A percentile compares a stretch with the other conserved stretches of the same genome.
phyloP scores from a whole-genome alignment of 2,888 invertebrate species.

The Drosophila macrospina region DNA sequence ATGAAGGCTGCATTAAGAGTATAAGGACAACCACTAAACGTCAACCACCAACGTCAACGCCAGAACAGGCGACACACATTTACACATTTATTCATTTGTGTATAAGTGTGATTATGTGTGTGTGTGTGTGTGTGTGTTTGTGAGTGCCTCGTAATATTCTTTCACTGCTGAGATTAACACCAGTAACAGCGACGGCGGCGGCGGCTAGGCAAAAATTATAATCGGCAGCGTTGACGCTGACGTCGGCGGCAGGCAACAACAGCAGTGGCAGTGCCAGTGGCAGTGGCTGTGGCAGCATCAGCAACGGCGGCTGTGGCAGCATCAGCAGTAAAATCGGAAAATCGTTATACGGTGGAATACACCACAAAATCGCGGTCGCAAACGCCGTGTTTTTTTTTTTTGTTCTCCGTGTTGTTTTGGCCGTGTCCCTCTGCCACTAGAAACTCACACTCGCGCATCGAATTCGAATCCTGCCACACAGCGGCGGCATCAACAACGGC shows the following conservation, averaged over 20 bases:
- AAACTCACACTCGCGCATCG: constrained; percentile 67
- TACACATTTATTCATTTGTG: constrained; percentile 25
- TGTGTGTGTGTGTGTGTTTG: constrained; percentile 24
- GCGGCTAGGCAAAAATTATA: constrained; percentile 61
- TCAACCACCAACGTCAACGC: constrained; percentile 73
- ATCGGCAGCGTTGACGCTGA: constrained; percentile 48
- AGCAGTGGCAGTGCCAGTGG: constrained; percentile 10
- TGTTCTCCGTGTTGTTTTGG: constrained; percentile 55
- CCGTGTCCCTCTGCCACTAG: constrained; percentile 58
- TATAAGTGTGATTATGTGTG: constrained; percentile 7
- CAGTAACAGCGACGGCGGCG: constrained; percentile 34
- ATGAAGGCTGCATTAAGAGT: constrained; percentile 65
- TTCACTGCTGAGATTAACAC: constrained; percentile 64
- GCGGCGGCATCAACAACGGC: constrained; percentile 30
- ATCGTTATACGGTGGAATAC: constrained; percentile 74
- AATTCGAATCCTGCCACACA: constrained; percentile 60
- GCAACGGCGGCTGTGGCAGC: constrained; percentile 33
- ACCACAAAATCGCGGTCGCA: constrained; percentile 71
- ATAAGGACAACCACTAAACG: constrained; percentile 78
- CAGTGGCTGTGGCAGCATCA: constrained; percentile 35
- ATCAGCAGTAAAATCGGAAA: constrained; percentile 68
- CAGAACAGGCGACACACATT: constrained; percentile 66
- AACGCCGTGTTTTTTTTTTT: constrained; percentile 39
- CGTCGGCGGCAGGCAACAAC: constrained; percentile 11
- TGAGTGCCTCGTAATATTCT: constrained; percentile 59